A percentile compares a stretch with the other conserved stretches of the same genome.
phyloP scores from a whole-genome alignment of 2,113 vertebrate species.

The Thunnus maccoyii region DNA sequence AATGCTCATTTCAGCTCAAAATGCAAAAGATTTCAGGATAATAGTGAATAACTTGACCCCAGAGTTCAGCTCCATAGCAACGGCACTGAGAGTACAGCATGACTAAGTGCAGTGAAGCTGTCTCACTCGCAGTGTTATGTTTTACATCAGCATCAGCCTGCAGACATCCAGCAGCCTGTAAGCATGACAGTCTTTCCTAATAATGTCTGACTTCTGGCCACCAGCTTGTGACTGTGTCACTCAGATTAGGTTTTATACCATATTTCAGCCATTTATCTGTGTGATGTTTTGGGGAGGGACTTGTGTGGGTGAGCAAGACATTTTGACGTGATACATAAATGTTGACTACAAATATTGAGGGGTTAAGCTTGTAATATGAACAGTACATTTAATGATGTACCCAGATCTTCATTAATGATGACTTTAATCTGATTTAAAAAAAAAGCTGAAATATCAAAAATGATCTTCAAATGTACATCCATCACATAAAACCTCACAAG shows the following conservation, averaged over 20 bases:
- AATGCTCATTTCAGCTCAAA: conserved; percentile 10
- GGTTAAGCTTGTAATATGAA: background rate
- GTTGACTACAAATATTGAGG: no score
- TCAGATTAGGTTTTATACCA: background rate
- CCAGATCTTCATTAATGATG: background rate
- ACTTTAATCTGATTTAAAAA: background rate
- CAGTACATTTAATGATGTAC: background rate
- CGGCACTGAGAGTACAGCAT: conserved; percentile 40
- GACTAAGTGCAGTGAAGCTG: conserved; percentile 47
- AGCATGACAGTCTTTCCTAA: background rate
- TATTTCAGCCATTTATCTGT: background rate
- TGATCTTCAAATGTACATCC: background rate
- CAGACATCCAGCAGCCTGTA: conserved; percentile 2
- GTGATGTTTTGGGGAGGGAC: background rate
- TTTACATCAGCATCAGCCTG: conserved; percentile 30
- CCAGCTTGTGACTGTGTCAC: background rate
- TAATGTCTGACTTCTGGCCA: background rate
- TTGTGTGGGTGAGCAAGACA: background rate
- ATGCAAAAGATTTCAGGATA: conserved; percentile 21
- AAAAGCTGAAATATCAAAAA: background rate
- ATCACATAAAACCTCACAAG: background rate
- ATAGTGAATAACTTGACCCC: conserved; percentile 42
- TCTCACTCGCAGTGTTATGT: conserved; percentile 20
- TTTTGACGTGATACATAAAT: background rate
- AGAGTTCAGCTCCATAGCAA: conserved; percentile 53